phyloP scores from a whole-genome alignment of 2,797 vertebrate genomes.

The Parauchenoglanis ngamensis region DNA sequence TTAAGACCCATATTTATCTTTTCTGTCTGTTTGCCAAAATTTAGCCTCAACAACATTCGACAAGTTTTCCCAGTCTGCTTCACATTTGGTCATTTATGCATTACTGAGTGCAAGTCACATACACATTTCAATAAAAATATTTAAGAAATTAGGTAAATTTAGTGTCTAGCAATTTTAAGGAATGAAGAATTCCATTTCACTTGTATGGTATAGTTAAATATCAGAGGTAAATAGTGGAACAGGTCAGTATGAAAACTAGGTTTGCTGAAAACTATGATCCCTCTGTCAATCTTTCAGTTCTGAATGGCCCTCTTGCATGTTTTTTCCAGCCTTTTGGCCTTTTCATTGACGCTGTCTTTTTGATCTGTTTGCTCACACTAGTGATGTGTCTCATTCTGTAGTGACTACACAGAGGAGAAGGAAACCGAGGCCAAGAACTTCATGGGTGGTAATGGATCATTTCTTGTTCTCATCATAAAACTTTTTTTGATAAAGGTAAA shows the following conservation, averaged over 20 bases:
- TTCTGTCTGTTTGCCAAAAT: neutral
- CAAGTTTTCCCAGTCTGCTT: slow-evolving; percentile 24
- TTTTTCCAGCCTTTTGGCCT: slow-evolving; percentile 40
- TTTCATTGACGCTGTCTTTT: slow-evolving; percentile 57
- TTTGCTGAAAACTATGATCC: slow-evolving; percentile 49
- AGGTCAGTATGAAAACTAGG: slow-evolving; percentile 39
- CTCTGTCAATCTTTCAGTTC: slow-evolving; percentile 35
- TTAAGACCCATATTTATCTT: neutral
- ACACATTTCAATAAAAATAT: neutral
- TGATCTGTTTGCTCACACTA: slow-evolving; percentile 53
- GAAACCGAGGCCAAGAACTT: slow-evolving; percentile 83
- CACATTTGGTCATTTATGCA: neutral
- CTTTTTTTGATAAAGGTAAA: slow-evolving; percentile 34
- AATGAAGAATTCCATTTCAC: neutral
- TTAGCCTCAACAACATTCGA: neutral
- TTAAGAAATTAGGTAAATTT: neutral
- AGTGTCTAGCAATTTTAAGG: neutral
- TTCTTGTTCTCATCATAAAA: slow-evolving; percentile 35
- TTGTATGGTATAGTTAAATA: neutral
- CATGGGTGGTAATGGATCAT: slow-evolving; percentile 77
- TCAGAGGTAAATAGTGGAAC: slow-evolving; percentile 13
- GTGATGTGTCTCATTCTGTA: slow-evolving; percentile 68
- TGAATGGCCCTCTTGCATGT: slow-evolving; percentile 55
- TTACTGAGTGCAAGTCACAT: neutral
- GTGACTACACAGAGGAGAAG: slow-evolving; percentile 90